Base-by-base conservation (phyloP, 2,797 vertebrate genomes). In the Sciurus vulgaris region DNA sequence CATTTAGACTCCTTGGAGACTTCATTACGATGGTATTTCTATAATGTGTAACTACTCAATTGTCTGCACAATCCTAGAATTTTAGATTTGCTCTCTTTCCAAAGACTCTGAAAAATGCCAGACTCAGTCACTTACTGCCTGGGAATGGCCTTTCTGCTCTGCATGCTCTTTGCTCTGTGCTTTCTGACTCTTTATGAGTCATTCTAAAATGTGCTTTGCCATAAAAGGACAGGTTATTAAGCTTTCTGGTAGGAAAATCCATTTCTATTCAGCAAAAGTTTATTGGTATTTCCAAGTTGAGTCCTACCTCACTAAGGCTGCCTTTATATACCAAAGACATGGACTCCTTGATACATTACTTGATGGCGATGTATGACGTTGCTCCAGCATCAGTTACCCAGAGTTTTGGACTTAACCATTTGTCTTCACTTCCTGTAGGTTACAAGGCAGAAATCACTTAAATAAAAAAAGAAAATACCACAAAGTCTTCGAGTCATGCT, bases 191-290 rank as follows among this genome's bases (percentile, higher is more conserved):
- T 73, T 70, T 54, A 35, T 49, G 33, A n/a, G 49, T 13, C 51
- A 49, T 10, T 56, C 24, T 49, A n/a, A 93, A 77, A 35, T 18
- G 1, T 33, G 44, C 38, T 30, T 8, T 1, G 69, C 35, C 38
- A 4, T 41, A 24, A 22, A 47, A 79, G 47, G 15, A 26, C 26
- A 63, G 49, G 14, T 91, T 89, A 78, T 91, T 82, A 93, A 65
- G 51, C 44, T 78, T 86, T 83, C 44, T 89, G 65, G 69, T 41
- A 86, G 26, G 30, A 61, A 86, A 10, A 91, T 41, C 83, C 79
- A 86, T 91, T 96, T 96, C 78, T 89, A 11, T 47, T 90, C 89
- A 49, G 28, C 24, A n/a, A 86, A 93, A 61, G 15, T 72, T 76
- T 92, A 54, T 88, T 91, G 47, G 69, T 74, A 30, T 38, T 90